phyloP scores from a whole-genome alignment of 2,797 vertebrate species.

The Siniperca undulata region DNA sequence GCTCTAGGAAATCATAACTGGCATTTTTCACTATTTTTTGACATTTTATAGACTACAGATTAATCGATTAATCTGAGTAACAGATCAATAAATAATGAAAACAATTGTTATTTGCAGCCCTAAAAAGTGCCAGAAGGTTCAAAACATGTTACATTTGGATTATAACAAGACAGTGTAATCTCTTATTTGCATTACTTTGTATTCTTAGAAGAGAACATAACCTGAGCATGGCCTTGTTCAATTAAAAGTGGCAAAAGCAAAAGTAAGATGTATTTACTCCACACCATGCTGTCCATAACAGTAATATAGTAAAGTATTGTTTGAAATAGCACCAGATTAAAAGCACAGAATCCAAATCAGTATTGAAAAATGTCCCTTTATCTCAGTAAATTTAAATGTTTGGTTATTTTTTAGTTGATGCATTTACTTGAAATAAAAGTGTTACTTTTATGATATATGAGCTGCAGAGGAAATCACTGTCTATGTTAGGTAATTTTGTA shows the following conservation, averaged over 20 bases:
- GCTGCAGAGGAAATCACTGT: conserved; percentile 36
- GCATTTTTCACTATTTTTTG: not conserved
- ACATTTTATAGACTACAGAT: not conserved
- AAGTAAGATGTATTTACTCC: not conserved
- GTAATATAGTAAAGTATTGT: not conserved
- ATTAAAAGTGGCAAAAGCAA: not conserved
- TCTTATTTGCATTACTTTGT: not conserved
- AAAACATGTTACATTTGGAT: not conserved
- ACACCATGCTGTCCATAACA: not conserved
- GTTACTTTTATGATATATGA: not conserved
- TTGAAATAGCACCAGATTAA: not conserved
- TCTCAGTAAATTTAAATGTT: not conserved
- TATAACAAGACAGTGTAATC: not conserved
- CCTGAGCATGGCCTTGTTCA: not conserved
- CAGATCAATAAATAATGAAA: not conserved
- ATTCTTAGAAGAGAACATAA: not conserved
- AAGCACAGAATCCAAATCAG: not conserved
- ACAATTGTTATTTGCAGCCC: not conserved
- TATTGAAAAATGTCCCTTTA: not conserved
- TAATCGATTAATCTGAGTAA: not conserved
- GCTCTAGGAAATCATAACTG: not conserved
- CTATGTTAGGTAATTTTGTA: conserved; percentile 29
- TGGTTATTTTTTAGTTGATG: not conserved
- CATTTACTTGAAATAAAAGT: not conserved
- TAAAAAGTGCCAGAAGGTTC: not conserved